Percentiles rank a stretch among this genome's conserved stretches.
Evolutionary conservation across 2,888 invertebrate species (phyloP).

Genomic region (Melieria crassipennis): DNA sequence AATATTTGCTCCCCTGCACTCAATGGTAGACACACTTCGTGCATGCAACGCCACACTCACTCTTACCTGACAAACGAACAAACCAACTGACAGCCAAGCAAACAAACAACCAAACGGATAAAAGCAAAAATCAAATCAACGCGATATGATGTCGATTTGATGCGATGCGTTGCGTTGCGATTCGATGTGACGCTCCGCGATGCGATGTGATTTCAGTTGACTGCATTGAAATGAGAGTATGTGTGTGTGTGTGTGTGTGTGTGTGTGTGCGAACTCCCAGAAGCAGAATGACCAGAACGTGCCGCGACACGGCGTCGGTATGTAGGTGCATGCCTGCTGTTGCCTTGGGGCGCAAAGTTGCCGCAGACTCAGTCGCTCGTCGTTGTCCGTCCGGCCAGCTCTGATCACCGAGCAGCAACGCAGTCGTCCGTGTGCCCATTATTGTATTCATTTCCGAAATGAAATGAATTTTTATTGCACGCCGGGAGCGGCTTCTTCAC

Average conservation of each 20-base stretch:
- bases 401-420: not conserved
- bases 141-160: slow-evolving; percentile 9
- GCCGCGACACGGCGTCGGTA: no score
- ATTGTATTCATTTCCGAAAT: slow-evolving; percentile 53
- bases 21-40: not conserved
- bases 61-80: not conserved
- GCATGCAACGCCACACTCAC: no score
- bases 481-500: slow-evolving; percentile 29
- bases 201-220: not conserved
- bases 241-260: not conserved
- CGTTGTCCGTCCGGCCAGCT: slow-evolving; percentile 6
- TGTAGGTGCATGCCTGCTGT: no score
- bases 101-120: slow-evolving; percentile 14
- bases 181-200: no score
- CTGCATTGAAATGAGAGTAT: not conserved
- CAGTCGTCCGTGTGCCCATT: slow-evolving; percentile 9
- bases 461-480: slow-evolving; percentile 59
- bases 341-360: no score
- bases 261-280: not conserved
- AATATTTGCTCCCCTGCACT: slow-evolving; percentile 41
- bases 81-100: not conserved
- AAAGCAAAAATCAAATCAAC: slow-evolving; percentile 9
- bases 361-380: not conserved
- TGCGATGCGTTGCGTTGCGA: slow-evolving; percentile 1
- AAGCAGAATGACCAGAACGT: not conserved